Evolutionary conservation across 2,113 vertebrate species (phyloP).

Genomic region (Pan troglodytes): NHGRI_mPanTro3-v2.1_pri NC_072398.2:150225001-150225500

Average conservation of each 20-base stretch:
- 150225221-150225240: conserved; percentile 49
- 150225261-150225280: conserved; percentile 81
- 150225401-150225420: conserved; percentile 57
- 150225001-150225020: background rate
- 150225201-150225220: conserved; percentile 66
- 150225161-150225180: conserved; percentile 53
- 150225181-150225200: conserved; percentile 77
- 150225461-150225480: background rate
- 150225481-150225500: background rate
- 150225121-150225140: conserved; percentile 78
- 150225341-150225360: conserved; percentile 76
- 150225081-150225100: conserved; percentile 38
- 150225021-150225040: conserved; percentile 39
- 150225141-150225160: conserved; percentile 72
- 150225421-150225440: conserved; percentile 60
- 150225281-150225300: conserved; percentile 74
- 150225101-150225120: conserved; percentile 66
- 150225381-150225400: conserved; percentile 57
- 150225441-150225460: conserved; percentile 26
- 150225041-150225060: conserved; percentile 60
- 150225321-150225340: conserved; percentile 78
- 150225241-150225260: conserved; percentile 83
- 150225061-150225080: conserved; percentile 44
- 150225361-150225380: conserved; percentile 74
- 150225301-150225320: conserved; percentile 76